Conservation (phyloP, 2,797 vertebrate species). For the Poecilia picta region DNA sequence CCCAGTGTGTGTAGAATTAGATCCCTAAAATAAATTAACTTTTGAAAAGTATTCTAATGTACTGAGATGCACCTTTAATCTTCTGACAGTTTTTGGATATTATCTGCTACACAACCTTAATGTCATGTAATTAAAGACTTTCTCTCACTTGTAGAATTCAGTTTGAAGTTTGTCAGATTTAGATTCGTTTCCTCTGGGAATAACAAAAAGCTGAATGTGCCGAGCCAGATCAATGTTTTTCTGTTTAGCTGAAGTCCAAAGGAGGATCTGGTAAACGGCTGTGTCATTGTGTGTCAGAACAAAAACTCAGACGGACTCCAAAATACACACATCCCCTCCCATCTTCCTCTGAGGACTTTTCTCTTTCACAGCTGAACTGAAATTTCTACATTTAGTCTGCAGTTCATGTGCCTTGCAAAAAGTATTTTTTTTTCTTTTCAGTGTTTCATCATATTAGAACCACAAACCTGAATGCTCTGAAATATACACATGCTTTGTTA, state of each 20-base stretch:
- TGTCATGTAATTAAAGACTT: background rate
- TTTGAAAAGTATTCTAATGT: background rate
- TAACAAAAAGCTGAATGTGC: constrained; percentile 55
- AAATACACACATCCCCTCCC: background rate
- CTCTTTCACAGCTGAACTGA: constrained; percentile 36
- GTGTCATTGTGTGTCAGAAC: constrained; percentile 13
- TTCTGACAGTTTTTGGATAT: background rate
- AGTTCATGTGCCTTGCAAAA: background rate
- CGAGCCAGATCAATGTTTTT: constrained; percentile 65
- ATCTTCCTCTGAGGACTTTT: constrained; percentile 22
- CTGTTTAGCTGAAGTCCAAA: constrained; percentile 57
- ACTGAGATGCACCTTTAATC: background rate
- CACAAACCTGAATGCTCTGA: background rate
- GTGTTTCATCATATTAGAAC: background rate
- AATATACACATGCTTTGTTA: background rate
- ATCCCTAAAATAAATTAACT: background rate
- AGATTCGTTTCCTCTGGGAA: constrained; percentile 43
- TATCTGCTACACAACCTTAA: background rate
- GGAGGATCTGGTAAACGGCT: constrained; percentile 30
- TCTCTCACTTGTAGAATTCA: background rate
- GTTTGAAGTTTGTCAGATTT: background rate
- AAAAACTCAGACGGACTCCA: constrained; percentile 34
- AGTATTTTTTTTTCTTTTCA: background rate
- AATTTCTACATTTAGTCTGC: constrained; percentile 27
- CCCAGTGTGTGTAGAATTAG: background rate